phyloP scores from a whole-genome alignment of 2,113 vertebrate species.

The Glaucomys volans region DNA sequence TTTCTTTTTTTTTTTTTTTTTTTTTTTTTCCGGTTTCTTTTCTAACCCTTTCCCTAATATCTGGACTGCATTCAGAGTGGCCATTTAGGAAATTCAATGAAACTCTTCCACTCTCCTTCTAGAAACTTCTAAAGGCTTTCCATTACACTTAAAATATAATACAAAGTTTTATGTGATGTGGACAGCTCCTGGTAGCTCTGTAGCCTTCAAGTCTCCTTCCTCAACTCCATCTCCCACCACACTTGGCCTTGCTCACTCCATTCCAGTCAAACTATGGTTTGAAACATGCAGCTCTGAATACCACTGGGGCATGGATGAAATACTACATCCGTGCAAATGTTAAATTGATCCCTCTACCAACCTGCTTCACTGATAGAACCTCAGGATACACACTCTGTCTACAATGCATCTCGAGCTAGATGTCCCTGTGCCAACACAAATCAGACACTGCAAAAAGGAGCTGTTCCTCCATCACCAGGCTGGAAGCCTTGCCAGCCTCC shows the following conservation, averaged over 20 bases:
- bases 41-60: not conserved
- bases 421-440: constrained; percentile 43
- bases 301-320: not conserved
- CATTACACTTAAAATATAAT: not conserved
- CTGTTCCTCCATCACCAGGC: not conserved
- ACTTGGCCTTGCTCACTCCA: not conserved
- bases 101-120: not conserved
- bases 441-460: constrained; percentile 41
- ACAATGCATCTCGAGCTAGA: not conserved
- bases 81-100: not conserved
- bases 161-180: not conserved
- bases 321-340: not conserved
- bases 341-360: constrained; percentile 9
- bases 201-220: not conserved
- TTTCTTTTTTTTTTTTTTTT: too few relatives aligned
- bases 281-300: not conserved
- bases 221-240: not conserved
- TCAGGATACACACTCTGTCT: not conserved
- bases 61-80: not conserved
- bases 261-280: not conserved
- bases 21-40: not conserved
- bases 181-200: not conserved
- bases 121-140: constrained; percentile 7
- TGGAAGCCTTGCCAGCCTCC: constrained; percentile 3
- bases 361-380: constrained; percentile 2